A percentile compares a stretch with the other conserved stretches of the same genome.
phyloP scores from a whole-genome alignment of 2,888 invertebrate species.

The Cepaea hortensis region DNA sequence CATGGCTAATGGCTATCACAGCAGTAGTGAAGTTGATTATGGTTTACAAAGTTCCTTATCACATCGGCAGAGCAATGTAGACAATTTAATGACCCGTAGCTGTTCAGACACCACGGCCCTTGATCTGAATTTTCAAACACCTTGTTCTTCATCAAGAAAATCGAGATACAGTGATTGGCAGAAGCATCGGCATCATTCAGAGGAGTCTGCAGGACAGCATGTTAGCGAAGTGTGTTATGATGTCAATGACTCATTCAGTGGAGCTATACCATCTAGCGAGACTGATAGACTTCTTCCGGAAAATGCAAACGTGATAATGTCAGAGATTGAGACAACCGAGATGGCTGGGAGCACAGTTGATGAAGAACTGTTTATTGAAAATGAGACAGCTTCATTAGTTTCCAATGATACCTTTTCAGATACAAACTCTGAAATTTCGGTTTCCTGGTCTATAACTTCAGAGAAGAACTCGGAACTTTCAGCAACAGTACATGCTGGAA shows the following conservation, averaged over 20 bases:
- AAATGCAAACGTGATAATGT: constrained; percentile 80
- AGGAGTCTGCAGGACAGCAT: not conserved
- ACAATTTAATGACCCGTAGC: constrained; percentile 53
- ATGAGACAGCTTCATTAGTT: constrained; percentile 83
- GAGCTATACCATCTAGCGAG: constrained; percentile 58
- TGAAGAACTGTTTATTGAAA: constrained; percentile 79
- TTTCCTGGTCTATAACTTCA: constrained; percentile 67
- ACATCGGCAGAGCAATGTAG: constrained; percentile 40
- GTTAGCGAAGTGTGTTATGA: not conserved
- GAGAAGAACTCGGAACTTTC: constrained; percentile 61
- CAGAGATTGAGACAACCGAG: constrained; percentile 77
- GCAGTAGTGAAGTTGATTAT: not conserved
- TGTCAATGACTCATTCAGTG: constrained; percentile 50
- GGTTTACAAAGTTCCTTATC: constrained; percentile 20
- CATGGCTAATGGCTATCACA: not conserved
- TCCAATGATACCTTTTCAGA: constrained; percentile 86
- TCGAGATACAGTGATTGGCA: constrained; percentile 27
- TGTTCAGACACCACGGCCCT: constrained; percentile 53
- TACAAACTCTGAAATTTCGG: constrained; percentile 71
- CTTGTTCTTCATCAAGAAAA: not conserved
- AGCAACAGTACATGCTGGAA: constrained; percentile 51
- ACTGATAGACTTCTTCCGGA: constrained; percentile 73
- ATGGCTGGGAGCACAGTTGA: constrained; percentile 73
- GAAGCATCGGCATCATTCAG: constrained; percentile 10
- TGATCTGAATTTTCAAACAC: constrained; percentile 17